Percentiles rank a stretch among this genome's conserved stretches.
Conservation (phyloP, 2,888 invertebrate species). For the Lapara coniferarum region DNA sequence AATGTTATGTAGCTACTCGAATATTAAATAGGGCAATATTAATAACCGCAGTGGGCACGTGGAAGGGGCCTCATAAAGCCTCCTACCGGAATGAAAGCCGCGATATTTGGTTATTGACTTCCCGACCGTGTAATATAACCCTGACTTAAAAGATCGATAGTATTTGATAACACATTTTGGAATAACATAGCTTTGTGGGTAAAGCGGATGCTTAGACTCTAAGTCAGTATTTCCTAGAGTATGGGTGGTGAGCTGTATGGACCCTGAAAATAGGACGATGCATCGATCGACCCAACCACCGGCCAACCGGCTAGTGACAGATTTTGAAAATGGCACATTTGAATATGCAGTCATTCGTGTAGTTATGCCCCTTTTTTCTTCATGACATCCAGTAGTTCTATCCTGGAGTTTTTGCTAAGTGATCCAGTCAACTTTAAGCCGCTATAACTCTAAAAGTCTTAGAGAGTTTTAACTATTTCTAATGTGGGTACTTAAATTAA, state of each 20-base stretch:
- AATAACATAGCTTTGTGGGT: background rate
- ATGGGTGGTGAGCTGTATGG: too few relatives aligned
- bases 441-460: too few relatives aligned
- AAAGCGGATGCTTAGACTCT: background rate
- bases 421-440: too few relatives aligned
- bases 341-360: too few relatives aligned
- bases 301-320: background rate
- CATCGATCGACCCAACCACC: too few relatives aligned
- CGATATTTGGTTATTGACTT: conserved; percentile 9
- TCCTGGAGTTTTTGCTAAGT: too few relatives aligned
- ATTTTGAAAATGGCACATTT: background rate
- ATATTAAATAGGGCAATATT: conserved; percentile 17
- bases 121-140: conserved; percentile 4
- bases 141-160: background rate
- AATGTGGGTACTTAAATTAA: too few relatives aligned
- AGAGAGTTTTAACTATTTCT: too few relatives aligned
- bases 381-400: too few relatives aligned
- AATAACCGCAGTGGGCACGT: conserved; percentile 14
- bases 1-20: conserved; percentile 25
- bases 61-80: background rate
- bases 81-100: background rate
- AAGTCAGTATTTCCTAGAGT: background rate
- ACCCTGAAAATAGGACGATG: too few relatives aligned
- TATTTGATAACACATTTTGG: background rate
- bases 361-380: too few relatives aligned